Base-by-base conservation (phyloP, 2,113 vertebrate species). In the Amphilophus citrinellus region DNA sequence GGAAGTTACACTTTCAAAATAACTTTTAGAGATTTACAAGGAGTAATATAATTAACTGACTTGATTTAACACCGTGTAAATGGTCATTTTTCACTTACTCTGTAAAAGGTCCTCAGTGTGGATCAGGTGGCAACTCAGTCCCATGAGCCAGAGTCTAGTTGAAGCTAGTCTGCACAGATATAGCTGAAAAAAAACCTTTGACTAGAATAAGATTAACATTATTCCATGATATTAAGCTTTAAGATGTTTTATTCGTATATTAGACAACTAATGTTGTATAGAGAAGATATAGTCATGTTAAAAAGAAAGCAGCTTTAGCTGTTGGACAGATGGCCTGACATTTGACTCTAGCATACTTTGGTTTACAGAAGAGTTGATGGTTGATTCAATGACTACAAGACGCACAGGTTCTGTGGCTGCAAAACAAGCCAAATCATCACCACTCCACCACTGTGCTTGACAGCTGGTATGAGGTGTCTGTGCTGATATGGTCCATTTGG, bases 1-100 rank as follows among this genome's bases (percentile, higher is more conserved):
- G 56, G 76, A 89, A 80, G 66, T 88, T 85, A 61, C 76, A 60
- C 68, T 84, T 65, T 77, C 78, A 88, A 77, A 8, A 59, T 82
- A 89, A 85, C 85, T 87, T 39, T 87, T n/a, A 27, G 56, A 87
- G 82, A 91, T 93, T 94, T 94, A 93, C 56, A 84, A 82, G 85
- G 30, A 78, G 84, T 75, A 71, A 50, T 89, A 84, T 88, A 89
- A 83, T 62, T 89, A 85, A 87, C 63, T 83, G 82, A 73, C 59
- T 87, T 84, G 65, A 90, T 87, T 91, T 76, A 82, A 86, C 85
- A 75, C 80, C 60, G 63, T 79, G 86, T 59, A 76, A 87, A 80
- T 37, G 47, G 56, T 71, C 42, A 39, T 90, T 87, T 81, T 56
- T 87, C 39, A 76, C 83, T 76, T 80, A 37, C 37, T 50, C 57